These are phyloP conservation scores for Lasioglossum marginatum DNA, from an alignment of 2,888 invertebrate genomes.

Conservation along the genomic window DNA sequence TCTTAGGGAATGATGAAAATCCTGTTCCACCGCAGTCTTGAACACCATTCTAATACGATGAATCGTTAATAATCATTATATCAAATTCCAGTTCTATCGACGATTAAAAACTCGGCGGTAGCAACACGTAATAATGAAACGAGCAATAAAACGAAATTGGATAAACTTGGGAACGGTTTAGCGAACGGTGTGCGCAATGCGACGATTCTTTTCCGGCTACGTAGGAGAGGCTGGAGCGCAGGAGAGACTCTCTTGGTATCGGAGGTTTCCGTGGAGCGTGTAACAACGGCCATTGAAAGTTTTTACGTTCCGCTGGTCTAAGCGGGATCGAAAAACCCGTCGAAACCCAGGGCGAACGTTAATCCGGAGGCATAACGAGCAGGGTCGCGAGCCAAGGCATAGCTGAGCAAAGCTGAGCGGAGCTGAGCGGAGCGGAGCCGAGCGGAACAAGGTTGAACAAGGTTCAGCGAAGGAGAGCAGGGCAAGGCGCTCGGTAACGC, in stretches of 20 bases:
- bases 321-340: background rate
- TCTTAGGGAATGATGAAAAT: background rate
- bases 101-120: background rate
- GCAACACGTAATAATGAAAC: background rate
- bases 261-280: conserved; percentile 1
- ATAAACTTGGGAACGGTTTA: background rate
- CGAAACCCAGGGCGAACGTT: background rate
- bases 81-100: background rate
- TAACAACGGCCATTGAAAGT: conserved; percentile 16
- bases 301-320: background rate
- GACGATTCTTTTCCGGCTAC: background rate
- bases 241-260: background rate
- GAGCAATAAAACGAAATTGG: background rate
- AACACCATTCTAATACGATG: background rate
- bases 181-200: background rate
- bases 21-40: background rate
- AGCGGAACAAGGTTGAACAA: background rate
- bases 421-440: background rate
- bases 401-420: background rate
- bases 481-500: conserved; percentile 16
- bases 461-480: background rate
- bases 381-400: background rate
- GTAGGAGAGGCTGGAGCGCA: background rate
- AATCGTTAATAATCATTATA: background rate
- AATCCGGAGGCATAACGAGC: conserved; percentile 8